These are phyloP conservation scores for Bilobella aurantiaca DNA, from an alignment of 1,140 invertebrate genomes.

Conservation along the genomic window DNA sequence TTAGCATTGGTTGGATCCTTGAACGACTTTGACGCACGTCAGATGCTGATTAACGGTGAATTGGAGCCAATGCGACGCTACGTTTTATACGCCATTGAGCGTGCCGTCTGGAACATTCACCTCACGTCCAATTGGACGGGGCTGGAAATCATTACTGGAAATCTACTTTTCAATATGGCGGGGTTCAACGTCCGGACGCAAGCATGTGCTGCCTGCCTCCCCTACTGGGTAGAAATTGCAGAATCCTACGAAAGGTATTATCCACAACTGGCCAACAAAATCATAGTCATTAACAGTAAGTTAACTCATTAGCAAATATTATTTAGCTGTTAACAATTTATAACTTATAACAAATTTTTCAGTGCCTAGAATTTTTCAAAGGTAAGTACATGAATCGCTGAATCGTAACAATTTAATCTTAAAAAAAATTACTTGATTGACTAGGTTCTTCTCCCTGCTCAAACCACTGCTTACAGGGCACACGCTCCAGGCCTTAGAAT, in stretches of 20 bases:
- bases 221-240: background rate
- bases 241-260: slow-evolving; percentile 8
- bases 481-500: background rate
- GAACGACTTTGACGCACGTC: too few relatives aligned
- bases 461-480: background rate
- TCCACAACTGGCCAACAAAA: background rate
- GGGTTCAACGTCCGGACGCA: background rate
- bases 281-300: background rate
- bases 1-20: too few relatives aligned
- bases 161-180: slow-evolving; percentile 1
- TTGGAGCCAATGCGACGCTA: background rate
- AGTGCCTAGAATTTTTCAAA: background rate
- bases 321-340: background rate
- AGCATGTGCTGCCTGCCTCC: background rate
- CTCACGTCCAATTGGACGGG: background rate
- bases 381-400: background rate
- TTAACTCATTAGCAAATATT: background rate
- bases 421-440: background rate
- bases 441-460: background rate
- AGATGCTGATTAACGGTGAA: too few relatives aligned
- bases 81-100: background rate
- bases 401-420: too few relatives aligned
- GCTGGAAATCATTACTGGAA: background rate
- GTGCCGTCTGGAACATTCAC: background rate
- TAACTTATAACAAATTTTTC: background rate